A percentile compares a stretch with the other conserved stretches of the same genome.
phyloP scores from a whole-genome alignment of 2,797 vertebrate species.

The Todus mexicanus region DNA sequence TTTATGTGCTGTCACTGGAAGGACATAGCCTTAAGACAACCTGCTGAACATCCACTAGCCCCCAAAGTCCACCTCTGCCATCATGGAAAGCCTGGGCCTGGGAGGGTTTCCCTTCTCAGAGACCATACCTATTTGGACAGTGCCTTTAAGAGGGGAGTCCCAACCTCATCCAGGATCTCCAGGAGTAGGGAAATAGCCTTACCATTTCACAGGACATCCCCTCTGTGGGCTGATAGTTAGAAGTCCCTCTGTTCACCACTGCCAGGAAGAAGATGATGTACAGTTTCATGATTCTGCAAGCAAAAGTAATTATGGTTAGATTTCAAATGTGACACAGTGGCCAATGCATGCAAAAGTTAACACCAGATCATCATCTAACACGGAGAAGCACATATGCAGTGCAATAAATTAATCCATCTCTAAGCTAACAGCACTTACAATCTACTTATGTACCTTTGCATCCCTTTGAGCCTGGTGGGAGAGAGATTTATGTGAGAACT shows the following conservation, averaged over 20 bases:
- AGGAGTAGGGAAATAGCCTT: conserved; percentile 44
- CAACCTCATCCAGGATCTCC: neutral
- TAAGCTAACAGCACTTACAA: neutral
- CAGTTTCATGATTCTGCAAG: conserved; percentile 83
- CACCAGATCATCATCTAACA: neutral
- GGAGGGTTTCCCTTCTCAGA: neutral
- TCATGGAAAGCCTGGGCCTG: neutral
- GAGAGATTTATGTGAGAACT: neutral
- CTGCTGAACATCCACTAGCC: neutral
- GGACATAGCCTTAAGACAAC: neutral
- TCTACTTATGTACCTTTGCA: neutral
- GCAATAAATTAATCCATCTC: neutral
- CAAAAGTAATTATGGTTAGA: neutral
- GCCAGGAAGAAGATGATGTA: conserved; percentile 80
- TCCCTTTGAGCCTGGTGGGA: neutral
- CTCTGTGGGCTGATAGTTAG: conserved; percentile 63
- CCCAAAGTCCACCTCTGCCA: neutral
- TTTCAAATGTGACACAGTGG: neutral
- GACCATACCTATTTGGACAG: neutral
- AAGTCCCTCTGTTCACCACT: conserved; percentile 66
- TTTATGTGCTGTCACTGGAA: neutral
- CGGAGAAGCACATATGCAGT: neutral
- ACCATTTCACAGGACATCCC: conserved; percentile 80
- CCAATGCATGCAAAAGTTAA: neutral
- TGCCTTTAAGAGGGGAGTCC: neutral